Evolutionary conservation across 1,140 invertebrate species (phyloP), one percentile per base, ranked within the genome.

Genomic region (Drosophila pectinifera): DNA sequence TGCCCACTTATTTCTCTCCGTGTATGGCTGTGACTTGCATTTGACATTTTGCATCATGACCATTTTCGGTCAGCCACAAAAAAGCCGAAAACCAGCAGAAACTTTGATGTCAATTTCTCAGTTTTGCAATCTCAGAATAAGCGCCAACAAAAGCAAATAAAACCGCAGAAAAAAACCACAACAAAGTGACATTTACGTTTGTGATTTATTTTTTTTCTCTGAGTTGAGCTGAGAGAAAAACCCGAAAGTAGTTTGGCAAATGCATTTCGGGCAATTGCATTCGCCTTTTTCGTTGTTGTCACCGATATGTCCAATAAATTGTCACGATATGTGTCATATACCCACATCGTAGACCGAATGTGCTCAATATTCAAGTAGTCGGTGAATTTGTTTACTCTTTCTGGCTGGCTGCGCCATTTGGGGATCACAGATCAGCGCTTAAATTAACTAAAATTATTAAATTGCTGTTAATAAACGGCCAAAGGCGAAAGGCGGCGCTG

Each of bases 251-350:
- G 56, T 56, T 70, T 55, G 59, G 31, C 43, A 53, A 62, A 73
- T 85, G 73, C 64, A 70, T 77, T 77, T 77, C 72, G 58, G 73
- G 42, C 79, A 78, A 82, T 78, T 84, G 81, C 77, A 84, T 76
- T 76, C 72, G 56, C 83, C 75, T 76, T 89, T 83, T 88, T 63
- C 48, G 79, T 64, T 59, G 75, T 80, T 77, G 79, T 83, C 83
- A 76, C 73, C 79, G 84, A 89, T 89, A 65, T 73, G 77, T 85
- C 67, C 73, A 85, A 85, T 85, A 85, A 85, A 85, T 85, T 85
- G 81, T 86, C 81, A 86, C 82, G 81, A 86, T 68, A 72, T 61
- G 54, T 63, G 39, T 72, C 53, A 72, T 58, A 39, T 74, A 38
- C 20, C 45, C 48, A 20, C 59, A 70, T 57, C 48, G 43, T 53